Evolutionary conservation across 2,797 vertebrate species (phyloP).

Genomic region (Parotocinclus haroldoi): DNA sequence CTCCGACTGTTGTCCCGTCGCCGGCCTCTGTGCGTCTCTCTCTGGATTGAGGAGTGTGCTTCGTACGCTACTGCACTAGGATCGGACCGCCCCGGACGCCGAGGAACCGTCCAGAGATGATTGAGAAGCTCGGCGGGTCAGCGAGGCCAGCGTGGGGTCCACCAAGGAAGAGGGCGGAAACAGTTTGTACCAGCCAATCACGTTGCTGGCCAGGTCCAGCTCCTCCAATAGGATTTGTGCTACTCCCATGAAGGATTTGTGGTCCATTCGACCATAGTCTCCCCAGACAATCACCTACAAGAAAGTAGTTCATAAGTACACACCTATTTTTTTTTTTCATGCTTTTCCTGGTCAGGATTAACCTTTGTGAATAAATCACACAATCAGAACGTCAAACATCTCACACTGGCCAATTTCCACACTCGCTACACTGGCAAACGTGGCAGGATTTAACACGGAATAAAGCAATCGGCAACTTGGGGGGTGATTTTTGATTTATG

Average conservation of each 20-base stretch:
- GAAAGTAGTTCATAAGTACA: not conserved
- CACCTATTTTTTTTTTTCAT: too few relatives aligned
- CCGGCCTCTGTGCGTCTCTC: conserved; percentile 18
- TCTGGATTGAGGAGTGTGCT: conserved; percentile 42
- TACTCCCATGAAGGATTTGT: conserved; percentile 99
- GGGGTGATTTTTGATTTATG: too few relatives aligned
- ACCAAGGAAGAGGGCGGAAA: conserved; percentile 96
- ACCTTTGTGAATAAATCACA: too few relatives aligned
- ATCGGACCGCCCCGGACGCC: conserved; percentile 87
- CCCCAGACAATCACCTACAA: conserved; percentile 96
- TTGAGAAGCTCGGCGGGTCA: conserved; percentile 94
- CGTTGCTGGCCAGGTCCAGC: conserved; percentile 94
- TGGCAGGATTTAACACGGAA: too few relatives aligned
- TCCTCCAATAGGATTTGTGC: conserved; percentile 98
- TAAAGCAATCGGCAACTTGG: too few relatives aligned
- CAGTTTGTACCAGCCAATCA: conserved; percentile 99
- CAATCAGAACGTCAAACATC: too few relatives aligned
- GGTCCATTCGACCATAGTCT: conserved; percentile 98
- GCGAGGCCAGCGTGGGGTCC: conserved; percentile 91
- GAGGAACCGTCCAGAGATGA: conserved; percentile 94
- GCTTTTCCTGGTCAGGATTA: too few relatives aligned
- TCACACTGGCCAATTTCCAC: too few relatives aligned
- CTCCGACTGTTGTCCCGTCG: conserved; percentile 70
- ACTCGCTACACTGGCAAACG: too few relatives aligned
- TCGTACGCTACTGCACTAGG: conserved; percentile 77